Evolutionary conservation across 2,888 invertebrate species (phyloP), one percentile per base, ranked within the genome.

Genomic region (Arge pagana): DNA sequence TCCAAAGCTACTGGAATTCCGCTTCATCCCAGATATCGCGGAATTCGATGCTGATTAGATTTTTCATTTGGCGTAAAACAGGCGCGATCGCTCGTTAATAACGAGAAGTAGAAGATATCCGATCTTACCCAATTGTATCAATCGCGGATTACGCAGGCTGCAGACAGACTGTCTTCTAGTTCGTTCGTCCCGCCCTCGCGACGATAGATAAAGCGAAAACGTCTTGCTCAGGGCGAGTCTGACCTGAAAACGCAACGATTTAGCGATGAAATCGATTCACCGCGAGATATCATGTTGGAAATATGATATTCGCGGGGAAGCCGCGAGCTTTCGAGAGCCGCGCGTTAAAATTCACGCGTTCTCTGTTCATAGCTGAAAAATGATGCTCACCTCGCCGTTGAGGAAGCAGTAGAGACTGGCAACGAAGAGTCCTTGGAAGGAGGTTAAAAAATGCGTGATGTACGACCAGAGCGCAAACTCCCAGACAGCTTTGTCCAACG

Each of bases 401-500:
- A 87, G 76, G 71, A 93, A 91, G 69, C 93, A 93, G 73, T 92
- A 93, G 39, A 92, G 80, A 7, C 87, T 80, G 0, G 90, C 86
- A 40, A 93, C 85, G 71, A 92, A 88, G 61, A 89, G 84, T 24
- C 93, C 93, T 77, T 93, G 91, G 71, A 91, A 92, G 0, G 92
- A 89, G n/a, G 85, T 84, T 40, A 93, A 78, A 68, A 90, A 88
- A 69, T 92, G 87, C 0, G 90, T 87, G 10, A 80, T 78, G 73
- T 89, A 92, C 2, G 88, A 86, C 92, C 93, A 93, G 0, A 88
- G 59, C 0, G 85, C 89, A 59, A 93, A 93, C 59, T 83, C 82
- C 81, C 85, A 85, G 0, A 84, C 83, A 3, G 84, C 82, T 50
- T 84, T 81, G 48, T 85, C 83, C 43, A 88, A 71, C 0, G 89